Base-by-base conservation (phyloP, 1,140 invertebrate genomes). In the Mya arenaria region DNA sequence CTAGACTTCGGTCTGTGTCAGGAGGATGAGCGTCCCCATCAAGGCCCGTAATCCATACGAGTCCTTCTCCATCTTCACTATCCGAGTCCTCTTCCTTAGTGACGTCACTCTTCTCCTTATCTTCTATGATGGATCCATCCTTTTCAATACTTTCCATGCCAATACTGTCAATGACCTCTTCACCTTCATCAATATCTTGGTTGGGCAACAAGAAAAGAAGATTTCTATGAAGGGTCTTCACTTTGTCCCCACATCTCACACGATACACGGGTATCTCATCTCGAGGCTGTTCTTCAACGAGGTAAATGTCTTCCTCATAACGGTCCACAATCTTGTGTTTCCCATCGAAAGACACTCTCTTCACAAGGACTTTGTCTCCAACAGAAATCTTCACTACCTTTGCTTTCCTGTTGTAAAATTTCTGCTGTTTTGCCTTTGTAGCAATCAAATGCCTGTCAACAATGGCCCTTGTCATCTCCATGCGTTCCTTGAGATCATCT, bases 321-420 rank as follows among this genome's bases (percentile, higher is more conserved):
- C 32, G 52, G 28, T 84, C 82, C 4, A 65, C 52, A 19, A 84
- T 62, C 23, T 65, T 84, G 34, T 84, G 75, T 44, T 77, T 84
- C n/a, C 52, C 60, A 8, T 79, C 62, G 15, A 62, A 41, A 28
- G n/a, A 25, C 15, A 25, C 10, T n/a, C 34, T 82, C 19, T 44
- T 62, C 25, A 84, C 66, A 23, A 84, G 34, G 4, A 84, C 82
- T 30, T n/a, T 71, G 48, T 84, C 82, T 30, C 74, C 65, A 19
- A 37, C 34, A 37, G 28, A 25, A 19, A 84, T 13, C 30, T 52
- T 63, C 36, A 55, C 55, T 8, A 17, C 73, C 55, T 30, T 36
- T 52, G 56, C 81, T 55, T 62, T 83, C 37, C 25, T 79, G 37
- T 79, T 66, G 34, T 84, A 84, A 28, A 60, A 34, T 23, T 58